Percentiles rank a stretch among this genome's conserved stretches.
These are phyloP conservation scores for Pristionchus pacificus DNA, from an alignment of 1,140 invertebrate genomes.

Conservation along the genomic window DNA sequence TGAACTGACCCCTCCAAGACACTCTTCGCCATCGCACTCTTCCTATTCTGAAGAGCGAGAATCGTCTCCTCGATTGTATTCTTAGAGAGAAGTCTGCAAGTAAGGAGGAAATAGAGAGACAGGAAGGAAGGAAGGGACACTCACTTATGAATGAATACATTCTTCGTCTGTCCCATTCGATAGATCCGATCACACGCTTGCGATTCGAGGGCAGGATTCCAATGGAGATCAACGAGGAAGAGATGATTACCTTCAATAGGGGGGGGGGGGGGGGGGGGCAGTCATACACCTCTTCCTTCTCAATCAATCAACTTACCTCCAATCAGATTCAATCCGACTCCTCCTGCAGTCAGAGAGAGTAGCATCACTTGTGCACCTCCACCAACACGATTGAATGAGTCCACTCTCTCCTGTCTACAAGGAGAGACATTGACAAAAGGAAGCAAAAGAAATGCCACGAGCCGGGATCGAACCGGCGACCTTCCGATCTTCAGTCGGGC, in stretches of 20 bases:
- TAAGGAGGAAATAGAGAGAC: neutral
- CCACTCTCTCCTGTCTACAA: constrained; percentile 32
- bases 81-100: constrained; percentile 71
- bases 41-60: constrained; percentile 72
- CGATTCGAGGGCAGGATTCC: constrained; percentile 87
- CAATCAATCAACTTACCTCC: constrained; percentile 62
- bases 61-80: constrained; percentile 82
- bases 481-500: too few relatives aligned
- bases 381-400: constrained; percentile 28
- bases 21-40: constrained; percentile 73
- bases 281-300: too few relatives aligned
- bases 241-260: constrained; percentile 83
- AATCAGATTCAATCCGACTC: constrained; percentile 81
- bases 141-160: constrained; percentile 78
- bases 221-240: constrained; percentile 82
- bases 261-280: too few relatives aligned
- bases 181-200: constrained; percentile 88
- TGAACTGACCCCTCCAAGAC: constrained; percentile 63
- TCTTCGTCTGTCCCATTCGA: constrained; percentile 77
- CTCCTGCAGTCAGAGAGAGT: constrained; percentile 79
- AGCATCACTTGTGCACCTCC: constrained; percentile 62
- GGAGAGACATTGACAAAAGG: neutral
- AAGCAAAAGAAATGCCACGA: too few relatives aligned
- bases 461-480: too few relatives aligned
- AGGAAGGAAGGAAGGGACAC: constrained; percentile 14